Base-by-base conservation (phyloP, 2,797 vertebrate genomes). In the Carduelis carduelis region DNA sequence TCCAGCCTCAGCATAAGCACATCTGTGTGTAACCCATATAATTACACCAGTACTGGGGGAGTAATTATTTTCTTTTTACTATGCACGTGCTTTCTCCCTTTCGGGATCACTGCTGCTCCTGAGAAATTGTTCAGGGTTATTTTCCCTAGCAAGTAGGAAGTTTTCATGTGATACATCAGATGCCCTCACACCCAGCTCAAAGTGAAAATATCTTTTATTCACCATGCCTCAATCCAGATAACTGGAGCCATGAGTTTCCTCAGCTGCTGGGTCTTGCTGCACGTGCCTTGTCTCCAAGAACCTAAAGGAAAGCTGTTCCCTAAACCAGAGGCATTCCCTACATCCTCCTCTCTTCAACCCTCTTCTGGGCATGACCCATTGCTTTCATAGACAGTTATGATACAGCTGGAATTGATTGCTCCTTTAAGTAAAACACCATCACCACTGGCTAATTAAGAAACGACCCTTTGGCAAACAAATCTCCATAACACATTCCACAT, bases 21-120 rank as follows among this genome's bases (percentile, higher is more conserved):
- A 47, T 61, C 49, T 75, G 11, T 49, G 30, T 80, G 49, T 4
- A 60, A 70, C 74, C 30, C 44, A 20, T 35, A 84, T 27, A 85
- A 87, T 89, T 7, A 49, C 2, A 19, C 4, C 1, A 15, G 10
- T 2, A 0, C 15, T 24, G 21, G 83, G 37, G n/a, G 28, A 90
- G 5, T 19, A 32, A 56, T 56, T 44, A 3, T 11, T 39, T 65
- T 35, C 28, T 43, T 49, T 87, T 69, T 32, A 41, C 23, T 56
- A 2, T 39, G 20, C 35, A 39, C 0, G 0, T 70, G 34, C 1
- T 77, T 83, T 80, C 13, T 53, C 23, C 20, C 23, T 77, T 60
- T 87, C 53, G 80, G 78, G 21, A 60, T 85, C 37, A 34, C 24
- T 82, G 37, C 34, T 57, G 30, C 41, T 76, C 47, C 55, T 50